phyloP scores from a whole-genome alignment of 2,113 vertebrate genomes.

The Canis aureus region DNA sequence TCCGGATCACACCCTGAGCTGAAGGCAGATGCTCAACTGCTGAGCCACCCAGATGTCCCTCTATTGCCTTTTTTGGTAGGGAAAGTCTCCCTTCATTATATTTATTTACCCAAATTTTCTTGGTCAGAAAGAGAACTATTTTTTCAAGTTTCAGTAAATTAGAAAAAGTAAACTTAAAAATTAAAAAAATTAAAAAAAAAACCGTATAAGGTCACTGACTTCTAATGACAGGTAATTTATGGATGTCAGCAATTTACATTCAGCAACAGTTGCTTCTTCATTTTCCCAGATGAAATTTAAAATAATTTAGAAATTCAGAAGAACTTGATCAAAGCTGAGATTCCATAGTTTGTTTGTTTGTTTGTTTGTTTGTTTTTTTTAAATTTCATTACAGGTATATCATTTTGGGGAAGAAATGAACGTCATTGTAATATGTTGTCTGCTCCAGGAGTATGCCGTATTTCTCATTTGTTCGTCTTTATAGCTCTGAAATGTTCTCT shows the following conservation, averaged over 20 bases:
- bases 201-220: background rate
- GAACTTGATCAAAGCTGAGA: background rate
- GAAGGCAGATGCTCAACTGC: too few species aligned
- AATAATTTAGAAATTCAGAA: slow-evolving; percentile 43
- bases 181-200: background rate
- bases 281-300: background rate
- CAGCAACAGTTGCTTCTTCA: background rate
- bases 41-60: too few species aligned
- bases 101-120: background rate
- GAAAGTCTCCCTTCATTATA: background rate
- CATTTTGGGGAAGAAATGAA: background rate
- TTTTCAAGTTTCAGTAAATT: background rate
- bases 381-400: background rate
- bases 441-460: background rate
- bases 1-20: too few species aligned
- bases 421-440: background rate
- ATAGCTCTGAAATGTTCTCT: background rate
- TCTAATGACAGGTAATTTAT: background rate
- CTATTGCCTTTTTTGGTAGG: background rate
- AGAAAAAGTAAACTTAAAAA: background rate
- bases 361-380: background rate
- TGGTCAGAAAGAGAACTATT: background rate
- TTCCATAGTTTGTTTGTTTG: background rate
- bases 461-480: background rate
- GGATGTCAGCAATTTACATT: background rate